Base-by-base conservation (phyloP, 2,113 vertebrate species). In the Tor tambroides region DNA sequence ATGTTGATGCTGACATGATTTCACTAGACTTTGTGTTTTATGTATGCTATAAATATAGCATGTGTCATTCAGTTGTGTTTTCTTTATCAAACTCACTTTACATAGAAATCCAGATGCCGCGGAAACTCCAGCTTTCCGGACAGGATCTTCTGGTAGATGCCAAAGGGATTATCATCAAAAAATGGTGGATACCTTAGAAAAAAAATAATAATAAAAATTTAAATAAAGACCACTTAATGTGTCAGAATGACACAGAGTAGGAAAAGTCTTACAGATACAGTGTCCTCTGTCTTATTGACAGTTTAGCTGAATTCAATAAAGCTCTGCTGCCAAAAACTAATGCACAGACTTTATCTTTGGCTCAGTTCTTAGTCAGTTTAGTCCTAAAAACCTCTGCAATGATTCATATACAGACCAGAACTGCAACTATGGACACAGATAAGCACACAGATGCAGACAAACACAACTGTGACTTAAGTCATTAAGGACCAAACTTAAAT, bases 81-180 rank as follows among this genome's bases (percentile, higher is more conserved):
- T 43, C 17, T 32, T 30, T 2, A 9, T 80, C 21, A 46, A 92
- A 71, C 96, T 97, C 95, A 99, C 98, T 99, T 99, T 7, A 97
- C 97, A 28, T 97, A 96, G 91, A 98, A 97, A 92, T 99, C 98
- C 95, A 99, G 94, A 89, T 99, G 97, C 15, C 96, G 95, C 0
- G 98, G 98, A 93, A 99, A 99, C 83, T 99, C 97, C 88, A 99
- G 97, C 88, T 97, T 98, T 90, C 97, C 97, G 2, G 97, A 97
- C 71, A 99, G 96, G 63, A 99, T 99, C 92, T 99, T 99, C 93
- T 99, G 98, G 90, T 99, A 99, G 87, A 99, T 99, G 72, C 98
- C 97, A 91, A 99, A 99, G 0, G 98, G 97, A 93, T 98, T 99
- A 94, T 99, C 98, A 85, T 99, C 98, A 87, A 98, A 99, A 94